Evolutionary conservation across 2,888 invertebrate genomes (phyloP).

Genomic region (Drosophila limbata): DNA sequence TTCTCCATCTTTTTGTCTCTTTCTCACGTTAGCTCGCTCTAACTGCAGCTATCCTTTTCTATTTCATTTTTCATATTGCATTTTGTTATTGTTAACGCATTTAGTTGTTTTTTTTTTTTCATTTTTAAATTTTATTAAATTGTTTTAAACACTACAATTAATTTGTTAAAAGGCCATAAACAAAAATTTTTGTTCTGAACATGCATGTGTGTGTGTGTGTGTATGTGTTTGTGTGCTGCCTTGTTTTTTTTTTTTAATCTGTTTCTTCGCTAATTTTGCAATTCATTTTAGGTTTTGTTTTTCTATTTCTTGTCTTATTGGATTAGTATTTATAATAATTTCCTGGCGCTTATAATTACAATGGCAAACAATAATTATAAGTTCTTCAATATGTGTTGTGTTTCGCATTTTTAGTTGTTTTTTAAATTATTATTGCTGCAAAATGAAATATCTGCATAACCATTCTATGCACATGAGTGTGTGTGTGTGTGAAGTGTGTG

Average conservation of each 20-base stretch:
- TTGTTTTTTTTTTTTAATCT: background rate
- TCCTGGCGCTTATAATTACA: conserved; percentile 48
- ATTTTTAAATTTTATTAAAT: conserved; percentile 51
- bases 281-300: conserved; percentile 1
- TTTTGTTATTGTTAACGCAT: conserved; percentile 29
- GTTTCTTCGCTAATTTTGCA: conserved; percentile 20
- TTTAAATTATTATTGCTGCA: conserved; percentile 37
- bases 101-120: conserved; percentile 26
- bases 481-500: conserved; percentile 11
- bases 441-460: conserved; percentile 39
- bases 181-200: conserved; percentile 53
- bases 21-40: conserved; percentile 3
- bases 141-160: conserved; percentile 72
- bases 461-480: conserved; percentile 15
- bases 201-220: conserved; percentile 13
- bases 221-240: conserved; percentile 2
- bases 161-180: conserved; percentile 72
- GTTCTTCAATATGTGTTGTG: conserved; percentile 29
- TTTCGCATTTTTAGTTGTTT: background rate
- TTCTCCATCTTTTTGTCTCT: conserved; percentile 1
- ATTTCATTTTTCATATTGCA: conserved; percentile 3
- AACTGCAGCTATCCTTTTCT: conserved; percentile 11
- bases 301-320: conserved; percentile 7
- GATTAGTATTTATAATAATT: conserved; percentile 26
- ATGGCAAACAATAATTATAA: conserved; percentile 61